Evolutionary conservation across 2,113 vertebrate species (phyloP).

Genomic region (Neolamprologus fasciatus): DNA sequence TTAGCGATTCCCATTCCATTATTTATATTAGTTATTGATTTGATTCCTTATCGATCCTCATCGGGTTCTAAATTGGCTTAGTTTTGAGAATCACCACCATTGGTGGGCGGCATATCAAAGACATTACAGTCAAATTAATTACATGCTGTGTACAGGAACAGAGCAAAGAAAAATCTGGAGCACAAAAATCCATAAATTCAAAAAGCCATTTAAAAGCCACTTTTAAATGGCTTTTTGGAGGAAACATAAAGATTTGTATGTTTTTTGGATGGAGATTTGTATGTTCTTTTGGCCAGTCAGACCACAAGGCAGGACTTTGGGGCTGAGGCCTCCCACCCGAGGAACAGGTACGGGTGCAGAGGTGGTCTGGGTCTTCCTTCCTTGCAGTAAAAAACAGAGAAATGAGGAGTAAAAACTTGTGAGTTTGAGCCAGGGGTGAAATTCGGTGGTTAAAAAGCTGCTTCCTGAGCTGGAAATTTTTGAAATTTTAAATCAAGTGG

Average conservation of each 20-base stretch:
- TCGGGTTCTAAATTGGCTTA: neutral
- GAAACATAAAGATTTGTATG: neutral
- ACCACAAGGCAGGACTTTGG: neutral
- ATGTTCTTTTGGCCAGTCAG: neutral
- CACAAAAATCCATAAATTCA: neutral
- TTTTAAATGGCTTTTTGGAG: neutral
- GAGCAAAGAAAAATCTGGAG: neutral
- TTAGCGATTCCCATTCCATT: neutral
- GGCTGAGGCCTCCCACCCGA: neutral
- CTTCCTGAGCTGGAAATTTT: neutral
- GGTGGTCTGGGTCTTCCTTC: neutral
- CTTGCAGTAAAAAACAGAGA: neutral
- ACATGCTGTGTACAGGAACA: neutral
- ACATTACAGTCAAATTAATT: neutral
- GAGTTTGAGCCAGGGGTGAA: neutral
- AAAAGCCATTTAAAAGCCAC: neutral
- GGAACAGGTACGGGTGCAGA: neutral
- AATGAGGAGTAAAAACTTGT: neutral
- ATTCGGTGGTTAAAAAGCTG: neutral
- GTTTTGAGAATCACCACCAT: neutral
- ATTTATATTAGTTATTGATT: neutral
- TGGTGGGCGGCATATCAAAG: neutral
- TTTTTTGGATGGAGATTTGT: neutral
- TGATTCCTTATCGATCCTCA: neutral
- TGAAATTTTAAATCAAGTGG: neutral